Conservation (phyloP, 2,113 vertebrate species). For the Alces alces region DNA sequence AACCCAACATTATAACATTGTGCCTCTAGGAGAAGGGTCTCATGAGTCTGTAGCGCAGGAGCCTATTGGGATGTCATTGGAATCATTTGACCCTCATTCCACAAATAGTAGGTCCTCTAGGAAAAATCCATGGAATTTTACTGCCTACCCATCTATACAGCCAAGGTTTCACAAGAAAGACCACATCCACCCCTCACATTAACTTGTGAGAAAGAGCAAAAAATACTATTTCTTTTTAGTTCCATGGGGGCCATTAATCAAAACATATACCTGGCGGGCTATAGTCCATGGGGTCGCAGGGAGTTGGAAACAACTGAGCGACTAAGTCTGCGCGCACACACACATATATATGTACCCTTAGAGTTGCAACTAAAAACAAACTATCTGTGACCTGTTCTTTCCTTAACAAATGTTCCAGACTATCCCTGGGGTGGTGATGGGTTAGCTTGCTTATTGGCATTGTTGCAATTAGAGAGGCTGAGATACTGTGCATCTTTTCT, state of each 20-base stretch:
- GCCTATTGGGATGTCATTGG: not conserved
- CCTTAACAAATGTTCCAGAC: not conserved
- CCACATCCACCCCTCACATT: not conserved
- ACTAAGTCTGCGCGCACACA: accelerated
- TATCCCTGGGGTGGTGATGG: not conserved
- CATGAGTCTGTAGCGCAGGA: not conserved
- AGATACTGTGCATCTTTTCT: not conserved
- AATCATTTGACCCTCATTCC: not conserved
- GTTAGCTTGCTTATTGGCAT: not conserved
- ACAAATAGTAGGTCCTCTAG: not conserved
- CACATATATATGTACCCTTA: not conserved
- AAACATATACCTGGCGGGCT: not conserved
- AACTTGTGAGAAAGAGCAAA: not conserved
- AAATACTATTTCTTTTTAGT: not conserved
- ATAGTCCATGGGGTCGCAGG: not conserved
- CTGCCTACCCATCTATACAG: not conserved
- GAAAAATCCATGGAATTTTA: not conserved
- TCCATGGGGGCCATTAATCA: not conserved
- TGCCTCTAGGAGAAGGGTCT: not conserved
- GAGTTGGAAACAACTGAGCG: not conserved
- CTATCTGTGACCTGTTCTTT: not conserved
- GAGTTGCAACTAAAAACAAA: not conserved
- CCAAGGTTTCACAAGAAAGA: not conserved
- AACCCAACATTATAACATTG: not conserved
- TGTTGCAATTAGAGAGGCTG: not conserved